These are phyloP conservation scores for Acestrorhynchus altus DNA, from an alignment of 2,797 vertebrate species.

Conservation along the genomic window DNA sequence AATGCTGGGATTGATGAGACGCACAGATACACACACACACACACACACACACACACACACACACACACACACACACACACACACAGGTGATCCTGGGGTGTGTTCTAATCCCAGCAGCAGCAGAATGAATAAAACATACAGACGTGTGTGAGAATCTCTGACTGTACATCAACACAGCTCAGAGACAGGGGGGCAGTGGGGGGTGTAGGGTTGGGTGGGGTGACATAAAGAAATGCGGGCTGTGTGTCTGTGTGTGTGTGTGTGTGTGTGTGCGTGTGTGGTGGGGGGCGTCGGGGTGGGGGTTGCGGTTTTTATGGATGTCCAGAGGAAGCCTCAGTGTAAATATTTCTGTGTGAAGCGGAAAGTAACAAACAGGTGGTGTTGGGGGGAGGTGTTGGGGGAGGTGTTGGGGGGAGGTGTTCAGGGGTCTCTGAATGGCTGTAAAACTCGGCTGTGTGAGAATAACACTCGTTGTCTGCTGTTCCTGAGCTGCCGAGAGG, in stretches of 20 bases:
- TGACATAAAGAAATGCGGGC: background rate
- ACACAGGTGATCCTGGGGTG: slow-evolving; percentile 17
- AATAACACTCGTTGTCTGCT: background rate
- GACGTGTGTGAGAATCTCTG: slow-evolving; percentile 9
- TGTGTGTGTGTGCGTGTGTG: too few species aligned
- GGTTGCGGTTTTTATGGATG: background rate
- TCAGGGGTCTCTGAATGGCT: background rate
- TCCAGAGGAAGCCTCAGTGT: background rate
- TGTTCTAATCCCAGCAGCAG: slow-evolving; percentile 14
- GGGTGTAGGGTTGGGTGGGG: too few species aligned
- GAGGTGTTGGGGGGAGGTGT: background rate
- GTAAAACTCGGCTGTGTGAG: background rate
- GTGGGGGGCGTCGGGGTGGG: too few species aligned
- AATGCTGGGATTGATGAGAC: slow-evolving; percentile 36
- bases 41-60: slow-evolving; percentile 40
- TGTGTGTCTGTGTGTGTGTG: background rate
- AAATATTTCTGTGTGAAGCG: slow-evolving; percentile 2
- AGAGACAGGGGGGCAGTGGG: background rate
- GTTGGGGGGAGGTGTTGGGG: background rate
- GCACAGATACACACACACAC: background rate
- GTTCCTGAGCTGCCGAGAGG: background rate
- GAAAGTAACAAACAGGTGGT: background rate
- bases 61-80: slow-evolving; percentile 32
- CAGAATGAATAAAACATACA: slow-evolving; percentile 17
- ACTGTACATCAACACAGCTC: background rate